A percentile compares a stretch with the other conserved stretches of the same genome.
phyloP scores from a whole-genome alignment of 2,888 invertebrate species.

The Lycia hirtaria region DNA sequence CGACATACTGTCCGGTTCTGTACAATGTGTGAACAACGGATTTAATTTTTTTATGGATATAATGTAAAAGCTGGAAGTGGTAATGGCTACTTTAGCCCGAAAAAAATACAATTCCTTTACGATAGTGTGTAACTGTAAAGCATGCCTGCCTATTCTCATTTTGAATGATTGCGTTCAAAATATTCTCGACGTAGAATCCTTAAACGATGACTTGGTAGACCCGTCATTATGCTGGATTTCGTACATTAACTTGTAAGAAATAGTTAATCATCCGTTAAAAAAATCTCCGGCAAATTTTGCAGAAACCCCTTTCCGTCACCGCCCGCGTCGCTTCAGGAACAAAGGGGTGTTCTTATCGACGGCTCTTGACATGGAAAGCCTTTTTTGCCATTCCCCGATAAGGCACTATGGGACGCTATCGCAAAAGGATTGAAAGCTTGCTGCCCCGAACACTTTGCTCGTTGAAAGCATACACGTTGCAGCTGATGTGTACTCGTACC shows the following conservation, averaged over 20 bases:
- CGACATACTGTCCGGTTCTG: no score
- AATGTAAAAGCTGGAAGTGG: no score
- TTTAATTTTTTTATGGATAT: no score
- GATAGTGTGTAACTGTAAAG: background rate
- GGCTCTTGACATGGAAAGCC: constrained; percentile 80
- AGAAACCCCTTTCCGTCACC: constrained; percentile 44
- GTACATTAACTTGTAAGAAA: constrained; percentile 7
- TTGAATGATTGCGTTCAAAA: background rate
- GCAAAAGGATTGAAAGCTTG: constrained; percentile 58
- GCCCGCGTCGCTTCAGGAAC: constrained; percentile 59
- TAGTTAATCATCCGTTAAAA: constrained; percentile 30
- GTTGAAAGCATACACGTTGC: constrained; percentile 62
- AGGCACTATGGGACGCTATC: constrained; percentile 64
- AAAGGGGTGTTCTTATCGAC: constrained; percentile 75
- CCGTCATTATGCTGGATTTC: constrained; percentile 10
- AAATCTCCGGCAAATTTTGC: constrained; percentile 21
- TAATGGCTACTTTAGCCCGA: no score
- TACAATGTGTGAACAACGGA: no score
- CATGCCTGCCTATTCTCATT: background rate
- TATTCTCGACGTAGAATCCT: background rate
- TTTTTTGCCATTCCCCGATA: constrained; percentile 77
- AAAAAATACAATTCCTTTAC: background rate
- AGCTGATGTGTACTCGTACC: constrained; percentile 45
- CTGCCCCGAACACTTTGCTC: constrained; percentile 56
- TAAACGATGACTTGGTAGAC: constrained; percentile 2